Percentiles rank a stretch among this genome's conserved stretches.
phyloP scores from a whole-genome alignment of 2,113 vertebrate species.

The Stegastes partitus region DNA sequence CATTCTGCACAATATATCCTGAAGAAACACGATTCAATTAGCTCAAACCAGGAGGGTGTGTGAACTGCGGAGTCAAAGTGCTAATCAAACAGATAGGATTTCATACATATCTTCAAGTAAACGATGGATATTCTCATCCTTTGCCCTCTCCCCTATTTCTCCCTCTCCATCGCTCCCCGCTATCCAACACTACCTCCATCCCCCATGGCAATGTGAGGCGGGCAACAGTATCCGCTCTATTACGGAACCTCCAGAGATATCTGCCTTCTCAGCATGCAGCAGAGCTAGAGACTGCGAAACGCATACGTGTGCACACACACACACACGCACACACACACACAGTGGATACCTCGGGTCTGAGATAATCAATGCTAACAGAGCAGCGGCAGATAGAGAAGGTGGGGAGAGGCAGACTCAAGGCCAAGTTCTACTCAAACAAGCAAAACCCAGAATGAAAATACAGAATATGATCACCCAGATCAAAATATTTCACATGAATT shows the following conservation, averaged over 20 bases:
- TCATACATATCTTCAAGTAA: slow-evolving; percentile 58
- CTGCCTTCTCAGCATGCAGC: slow-evolving; percentile 76
- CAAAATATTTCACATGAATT: slow-evolving; percentile 42
- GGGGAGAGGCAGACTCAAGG: slow-evolving; percentile 52
- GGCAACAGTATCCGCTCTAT: slow-evolving; percentile 72
- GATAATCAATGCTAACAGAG: slow-evolving; percentile 77
- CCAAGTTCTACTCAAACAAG: slow-evolving; percentile 62
- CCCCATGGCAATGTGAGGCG: slow-evolving; percentile 65
- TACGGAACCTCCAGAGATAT: slow-evolving; percentile 77
- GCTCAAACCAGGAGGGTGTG: slow-evolving; percentile 8
- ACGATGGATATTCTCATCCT: slow-evolving; percentile 43
- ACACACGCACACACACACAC: slow-evolving; percentile 35
- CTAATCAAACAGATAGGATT: slow-evolving; percentile 71
- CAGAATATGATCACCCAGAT: slow-evolving; percentile 16
- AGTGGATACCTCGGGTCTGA: slow-evolving; percentile 49
- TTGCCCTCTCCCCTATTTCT: slow-evolving; percentile 58
- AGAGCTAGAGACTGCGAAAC: slow-evolving; percentile 50
- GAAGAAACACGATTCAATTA: slow-evolving; percentile 52
- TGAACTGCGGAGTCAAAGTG: slow-evolving; percentile 56
- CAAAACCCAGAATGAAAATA: slow-evolving; percentile 53
- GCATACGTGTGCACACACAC: slow-evolving; percentile 31
- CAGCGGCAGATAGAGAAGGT: slow-evolving; percentile 50
- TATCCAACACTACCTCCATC: slow-evolving; percentile 49
- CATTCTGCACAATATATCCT: slow-evolving; percentile 13
- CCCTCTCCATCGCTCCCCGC: slow-evolving; percentile 23